Evolutionary conservation across 2,888 invertebrate species (phyloP).

Genomic region (Dyspetes luteomarginatus): DNA sequence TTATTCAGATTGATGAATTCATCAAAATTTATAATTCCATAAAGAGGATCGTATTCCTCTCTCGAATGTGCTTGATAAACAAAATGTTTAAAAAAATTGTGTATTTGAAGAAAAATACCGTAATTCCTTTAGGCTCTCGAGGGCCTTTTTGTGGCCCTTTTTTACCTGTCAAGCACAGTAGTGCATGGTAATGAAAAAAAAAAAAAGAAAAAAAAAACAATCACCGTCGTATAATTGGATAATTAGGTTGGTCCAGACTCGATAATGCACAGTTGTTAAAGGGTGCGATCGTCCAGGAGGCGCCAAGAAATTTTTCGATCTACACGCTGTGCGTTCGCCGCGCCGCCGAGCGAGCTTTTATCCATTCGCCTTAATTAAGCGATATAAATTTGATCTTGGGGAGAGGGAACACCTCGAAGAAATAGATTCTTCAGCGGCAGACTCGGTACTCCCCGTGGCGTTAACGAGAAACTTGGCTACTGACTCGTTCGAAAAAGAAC

Average conservation of each 20-base stretch:
- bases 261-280: conserved; percentile 25
- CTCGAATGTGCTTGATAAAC: background rate
- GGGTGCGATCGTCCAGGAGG: conserved; percentile 36
- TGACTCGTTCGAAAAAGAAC: conserved; percentile 17
- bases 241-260: conserved; percentile 5
- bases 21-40: background rate
- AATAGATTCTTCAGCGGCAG: conserved; percentile 40
- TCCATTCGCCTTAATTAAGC: conserved; percentile 56
- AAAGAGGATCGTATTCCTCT: background rate
- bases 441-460: conserved; percentile 41
- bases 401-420: conserved; percentile 14
- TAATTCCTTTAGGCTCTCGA: background rate
- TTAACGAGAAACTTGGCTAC: conserved; percentile 56
- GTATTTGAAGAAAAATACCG: background rate
- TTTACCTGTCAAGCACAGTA: background rate
- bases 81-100: background rate
- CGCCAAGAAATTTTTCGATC: conserved; percentile 34
- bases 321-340: background rate
- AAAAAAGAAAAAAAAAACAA: conserved; percentile 1
- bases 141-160: background rate
- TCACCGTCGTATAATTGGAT: conserved; percentile 40
- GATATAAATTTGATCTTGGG: conserved; percentile 41
- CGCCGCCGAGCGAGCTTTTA: conserved; percentile 16
- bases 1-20: background rate
- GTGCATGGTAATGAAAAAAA: background rate